Percentiles rank a stretch among this genome's conserved stretches.
Evolutionary conservation across 2,797 vertebrate species (phyloP).

Genomic region (Simalia tracyae): DNA sequence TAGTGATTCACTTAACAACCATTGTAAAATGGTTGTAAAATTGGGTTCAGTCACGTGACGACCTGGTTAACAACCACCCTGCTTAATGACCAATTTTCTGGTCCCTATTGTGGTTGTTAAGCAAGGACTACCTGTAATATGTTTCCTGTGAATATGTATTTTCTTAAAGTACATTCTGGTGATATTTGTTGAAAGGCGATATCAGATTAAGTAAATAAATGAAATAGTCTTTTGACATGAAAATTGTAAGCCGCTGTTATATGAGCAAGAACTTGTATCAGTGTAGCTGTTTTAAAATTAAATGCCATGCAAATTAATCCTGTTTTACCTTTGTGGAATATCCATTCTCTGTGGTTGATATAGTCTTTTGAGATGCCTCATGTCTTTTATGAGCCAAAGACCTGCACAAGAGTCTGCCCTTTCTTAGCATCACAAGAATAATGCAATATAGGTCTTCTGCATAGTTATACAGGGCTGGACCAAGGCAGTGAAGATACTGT

Average conservation of each 20-base stretch:
- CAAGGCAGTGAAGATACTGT: neutral
- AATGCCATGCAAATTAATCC: neutral
- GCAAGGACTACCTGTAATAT: too few species aligned
- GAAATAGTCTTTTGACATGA: too few species aligned
- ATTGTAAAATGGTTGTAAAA: too few species aligned
- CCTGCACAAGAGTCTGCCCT: neutral
- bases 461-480: neutral
- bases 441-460: neutral
- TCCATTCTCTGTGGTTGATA: neutral
- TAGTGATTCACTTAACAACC: too few species aligned
- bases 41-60: too few species aligned
- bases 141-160: too few species aligned
- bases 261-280: neutral
- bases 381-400: neutral
- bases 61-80: too few species aligned
- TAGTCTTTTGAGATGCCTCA: neutral
- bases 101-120: too few species aligned
- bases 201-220: too few species aligned
- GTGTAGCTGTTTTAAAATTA: neutral
- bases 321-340: neutral
- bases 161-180: too few species aligned
- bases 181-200: too few species aligned
- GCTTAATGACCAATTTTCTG: too few species aligned
- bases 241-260: neutral
- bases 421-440: neutral